Conservation (phyloP, 2,888 invertebrate genomes). For the Cantharis flavilabris region DNA sequence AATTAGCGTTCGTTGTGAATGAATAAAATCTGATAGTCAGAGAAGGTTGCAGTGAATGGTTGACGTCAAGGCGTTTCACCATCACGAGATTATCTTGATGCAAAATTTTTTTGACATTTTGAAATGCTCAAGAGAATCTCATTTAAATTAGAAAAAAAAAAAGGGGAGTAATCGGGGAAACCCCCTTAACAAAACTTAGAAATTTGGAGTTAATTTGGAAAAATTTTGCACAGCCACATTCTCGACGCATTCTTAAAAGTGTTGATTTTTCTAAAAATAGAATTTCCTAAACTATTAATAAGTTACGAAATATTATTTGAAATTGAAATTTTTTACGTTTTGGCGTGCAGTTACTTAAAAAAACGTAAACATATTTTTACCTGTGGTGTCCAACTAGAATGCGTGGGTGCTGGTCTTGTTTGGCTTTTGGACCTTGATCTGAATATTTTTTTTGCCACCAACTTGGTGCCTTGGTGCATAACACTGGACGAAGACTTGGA, state of each 20-base stretch:
- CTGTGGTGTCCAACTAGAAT: slow-evolving; percentile 83
- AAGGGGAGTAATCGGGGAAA: no score
- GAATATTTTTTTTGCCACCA: slow-evolving; percentile 85
- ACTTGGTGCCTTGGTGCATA: slow-evolving; percentile 70
- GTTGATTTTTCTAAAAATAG: not conserved
- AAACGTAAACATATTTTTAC: slow-evolving; percentile 58
- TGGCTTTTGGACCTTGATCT: slow-evolving; percentile 83
- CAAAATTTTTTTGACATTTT: not conserved
- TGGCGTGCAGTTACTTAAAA: not conserved
- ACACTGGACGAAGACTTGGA: slow-evolving; percentile 88
- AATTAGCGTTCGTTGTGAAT: not conserved
- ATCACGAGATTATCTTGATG: not conserved
- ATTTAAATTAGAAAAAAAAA: not conserved
- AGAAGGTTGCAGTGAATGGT: not conserved
- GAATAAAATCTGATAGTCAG: not conserved
- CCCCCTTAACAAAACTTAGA: no score
- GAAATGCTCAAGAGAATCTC: not conserved
- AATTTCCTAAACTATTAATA: not conserved
- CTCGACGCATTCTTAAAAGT: not conserved
- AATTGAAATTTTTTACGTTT: slow-evolving; percentile 2
- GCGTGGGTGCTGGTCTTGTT: slow-evolving; percentile 64
- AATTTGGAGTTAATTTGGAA: no score
- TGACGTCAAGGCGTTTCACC: not conserved
- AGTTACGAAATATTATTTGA: not conserved
- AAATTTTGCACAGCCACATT: not conserved